A percentile compares a stretch with the other conserved stretches of the same genome.
Conservation (phyloP, 1,140 invertebrate species). For the Nasonia giraulti region DNA sequence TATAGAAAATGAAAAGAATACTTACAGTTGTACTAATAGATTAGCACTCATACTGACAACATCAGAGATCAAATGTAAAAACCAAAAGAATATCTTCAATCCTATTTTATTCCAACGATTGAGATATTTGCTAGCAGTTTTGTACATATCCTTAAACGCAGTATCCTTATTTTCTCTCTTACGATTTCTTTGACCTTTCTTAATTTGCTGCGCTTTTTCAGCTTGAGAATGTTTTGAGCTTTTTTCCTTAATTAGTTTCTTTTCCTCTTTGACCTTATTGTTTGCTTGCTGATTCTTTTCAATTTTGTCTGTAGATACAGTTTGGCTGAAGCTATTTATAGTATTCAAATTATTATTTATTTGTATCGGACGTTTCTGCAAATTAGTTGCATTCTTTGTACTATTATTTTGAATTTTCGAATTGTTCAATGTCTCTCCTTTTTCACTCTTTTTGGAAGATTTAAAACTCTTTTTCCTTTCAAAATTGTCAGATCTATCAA, state of each 20-base stretch:
- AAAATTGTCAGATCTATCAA: conserved; percentile 67
- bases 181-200: conserved; percentile 66
- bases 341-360: conserved; percentile 73
- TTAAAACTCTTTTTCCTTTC: conserved; percentile 64
- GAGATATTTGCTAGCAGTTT: conserved; percentile 74
- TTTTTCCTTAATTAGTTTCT: conserved; percentile 72
- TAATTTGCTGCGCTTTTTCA: conserved; percentile 70
- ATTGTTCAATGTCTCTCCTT: conserved; percentile 64
- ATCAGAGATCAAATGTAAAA: conserved; percentile 85
- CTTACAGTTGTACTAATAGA: conserved; percentile 85
- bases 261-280: conserved; percentile 71
- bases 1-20: conserved; percentile 56
- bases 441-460: conserved; percentile 60
- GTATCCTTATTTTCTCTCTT: conserved; percentile 69
- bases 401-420: conserved; percentile 65
- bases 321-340: conserved; percentile 65
- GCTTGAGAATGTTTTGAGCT: conserved; percentile 68
- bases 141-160: conserved; percentile 73
- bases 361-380: conserved; percentile 68
- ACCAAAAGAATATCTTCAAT: conserved; percentile 82
- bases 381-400: conserved; percentile 58
- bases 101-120: conserved; percentile 81
- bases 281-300: conserved; percentile 74
- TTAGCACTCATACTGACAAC: conserved; percentile 85
- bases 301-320: conserved; percentile 63